Evolutionary conservation across 2,888 invertebrate genomes (phyloP).

Genomic region (Pseudococcus jackbeardsleyi): DNA sequence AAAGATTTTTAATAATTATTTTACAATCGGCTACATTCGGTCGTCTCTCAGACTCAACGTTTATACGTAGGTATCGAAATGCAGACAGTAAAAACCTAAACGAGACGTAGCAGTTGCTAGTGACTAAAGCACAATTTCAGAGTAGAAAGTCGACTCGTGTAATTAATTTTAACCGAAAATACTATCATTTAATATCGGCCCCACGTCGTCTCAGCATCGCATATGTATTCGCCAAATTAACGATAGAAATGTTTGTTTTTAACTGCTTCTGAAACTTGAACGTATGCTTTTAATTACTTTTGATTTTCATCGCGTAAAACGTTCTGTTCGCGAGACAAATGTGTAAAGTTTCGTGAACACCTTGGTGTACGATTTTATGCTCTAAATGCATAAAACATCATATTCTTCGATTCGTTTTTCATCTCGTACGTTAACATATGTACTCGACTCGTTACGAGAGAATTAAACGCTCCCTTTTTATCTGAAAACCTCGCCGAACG

Average conservation of each 20-base stretch:
- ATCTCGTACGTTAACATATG: no score
- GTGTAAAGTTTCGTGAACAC: not conserved
- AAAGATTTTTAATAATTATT: slow-evolving; percentile 19
- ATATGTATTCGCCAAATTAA: slow-evolving; percentile 31
- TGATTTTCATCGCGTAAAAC: slow-evolving; percentile 10
- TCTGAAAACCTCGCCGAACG: not conserved
- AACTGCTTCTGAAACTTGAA: slow-evolving; percentile 32
- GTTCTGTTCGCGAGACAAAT: not conserved
- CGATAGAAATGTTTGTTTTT: slow-evolving; percentile 29
- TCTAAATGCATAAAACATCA: slow-evolving; percentile 9
- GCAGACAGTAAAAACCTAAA: not conserved
- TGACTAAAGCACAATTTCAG: not conserved
- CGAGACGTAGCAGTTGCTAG: slow-evolving; percentile 4
- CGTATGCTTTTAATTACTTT: slow-evolving; percentile 38
- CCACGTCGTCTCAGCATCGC: not conserved
- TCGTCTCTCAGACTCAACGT: not conserved
- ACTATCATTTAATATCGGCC: slow-evolving; percentile 20
- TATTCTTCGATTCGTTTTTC: no score
- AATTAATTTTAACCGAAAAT: slow-evolving; percentile 38
- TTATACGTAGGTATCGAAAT: not conserved
- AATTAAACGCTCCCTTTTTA: no score
- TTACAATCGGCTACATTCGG: not conserved
- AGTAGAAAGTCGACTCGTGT: not conserved
- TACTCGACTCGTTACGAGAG: not conserved
- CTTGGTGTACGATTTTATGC: not conserved